phyloP scores from a whole-genome alignment of 1,140 invertebrate genomes.

The Drosophila tani region DNA sequence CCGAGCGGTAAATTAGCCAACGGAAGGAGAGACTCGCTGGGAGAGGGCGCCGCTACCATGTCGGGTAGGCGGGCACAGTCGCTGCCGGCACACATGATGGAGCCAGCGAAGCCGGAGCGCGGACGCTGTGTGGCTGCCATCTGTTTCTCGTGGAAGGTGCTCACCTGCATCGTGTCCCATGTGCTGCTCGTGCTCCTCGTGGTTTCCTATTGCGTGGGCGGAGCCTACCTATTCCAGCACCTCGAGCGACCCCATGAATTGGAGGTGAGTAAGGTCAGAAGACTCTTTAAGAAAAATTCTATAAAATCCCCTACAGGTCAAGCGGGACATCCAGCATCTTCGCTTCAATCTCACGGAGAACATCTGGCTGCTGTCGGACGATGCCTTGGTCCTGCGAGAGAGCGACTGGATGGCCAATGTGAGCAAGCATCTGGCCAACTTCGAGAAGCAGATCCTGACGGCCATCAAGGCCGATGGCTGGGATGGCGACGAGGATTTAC shows the following conservation, averaged over 20 bases:
- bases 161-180: slow-evolving; percentile 94
- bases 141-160: slow-evolving; percentile 90
- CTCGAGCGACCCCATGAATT: slow-evolving; percentile 92
- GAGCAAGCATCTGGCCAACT: slow-evolving; percentile 86
- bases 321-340: slow-evolving; percentile 90
- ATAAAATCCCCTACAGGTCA: slow-evolving; percentile 87
- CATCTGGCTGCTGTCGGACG: slow-evolving; percentile 92
- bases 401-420: slow-evolving; percentile 77
- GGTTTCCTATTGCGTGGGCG: slow-evolving; percentile 94
- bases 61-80: slow-evolving; percentile 79
- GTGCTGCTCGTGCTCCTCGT: slow-evolving; percentile 92
- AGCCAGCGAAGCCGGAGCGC: slow-evolving; percentile 73
- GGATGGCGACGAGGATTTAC: slow-evolving; percentile 93
- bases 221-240: slow-evolving; percentile 93
- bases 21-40: slow-evolving; percentile 32
- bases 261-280: slow-evolving; percentile 85
- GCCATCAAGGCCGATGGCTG: slow-evolving; percentile 96
- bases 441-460: slow-evolving; percentile 92
- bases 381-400: slow-evolving; percentile 64
- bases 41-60: slow-evolving; percentile 44
- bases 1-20: slow-evolving; percentile 53
- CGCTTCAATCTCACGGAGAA: slow-evolving; percentile 91
- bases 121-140: slow-evolving; percentile 86
- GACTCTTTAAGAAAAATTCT: too few species aligned
- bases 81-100: slow-evolving; percentile 75